Evolutionary conservation across 2,797 vertebrate genomes (phyloP), one percentile per base, ranked within the genome.

Genomic region (Eremophila alpestris): DNA sequence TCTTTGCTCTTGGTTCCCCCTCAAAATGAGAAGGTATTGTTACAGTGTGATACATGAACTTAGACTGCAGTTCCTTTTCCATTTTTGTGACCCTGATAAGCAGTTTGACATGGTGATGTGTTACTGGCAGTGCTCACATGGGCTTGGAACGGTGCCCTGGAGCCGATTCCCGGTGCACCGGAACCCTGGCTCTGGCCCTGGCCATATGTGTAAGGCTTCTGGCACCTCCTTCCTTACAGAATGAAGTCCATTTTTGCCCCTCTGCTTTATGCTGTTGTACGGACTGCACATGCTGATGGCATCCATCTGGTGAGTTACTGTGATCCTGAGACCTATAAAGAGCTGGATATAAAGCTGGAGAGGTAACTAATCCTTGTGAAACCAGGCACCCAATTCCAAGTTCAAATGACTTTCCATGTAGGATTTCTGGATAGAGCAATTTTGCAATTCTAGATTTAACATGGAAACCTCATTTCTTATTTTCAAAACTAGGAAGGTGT

Each of bases 231-330:
- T 32, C 55, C 46, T 55, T 51, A 23, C 51, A 69, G 36, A 68
- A 43, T 32, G 7, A 45, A 43, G 75, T 19, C 3, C 54, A 6
- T 13, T 71, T 91, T 65, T 59, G 23, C 60, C 36, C 29, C 77
- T 67, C 55, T 55, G 34, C 18, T 75, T 79, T 68, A 6, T 29
- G 74, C 52, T 11, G 2, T 19, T 89, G 54, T 76, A 69, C 2
- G 0, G 30, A 27, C 19, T 24, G 21, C 49, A 12, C 11, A 3
- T 2, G 4, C 38, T 90, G 90, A 87, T 89, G 89, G 45, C 62
- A 93, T 90, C 85, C 85, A 93, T 69, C 90, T 91, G 82, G 29
- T 34, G 82, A 77, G 41, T 80, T 77, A 45, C 46, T 54, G 65
- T 54, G 56, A 60, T 56, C 70, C 65, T 6, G 46, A 54, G 80